These are phyloP conservation scores for Chrysolina oricalcia DNA, from an alignment of 2,888 invertebrate genomes.

Conservation along the genomic window DNA sequence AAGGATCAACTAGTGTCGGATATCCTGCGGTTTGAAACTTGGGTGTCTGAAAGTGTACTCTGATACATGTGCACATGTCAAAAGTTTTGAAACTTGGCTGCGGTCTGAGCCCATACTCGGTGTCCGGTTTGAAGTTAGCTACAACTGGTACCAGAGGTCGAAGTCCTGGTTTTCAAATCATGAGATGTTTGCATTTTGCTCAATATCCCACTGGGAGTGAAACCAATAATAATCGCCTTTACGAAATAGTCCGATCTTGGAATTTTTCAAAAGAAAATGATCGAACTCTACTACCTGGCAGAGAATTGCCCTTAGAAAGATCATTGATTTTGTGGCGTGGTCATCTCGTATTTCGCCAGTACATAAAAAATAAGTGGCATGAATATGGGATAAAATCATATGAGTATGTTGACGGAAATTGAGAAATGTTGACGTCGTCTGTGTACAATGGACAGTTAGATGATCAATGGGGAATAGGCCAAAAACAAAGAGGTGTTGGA, in stretches of 20 bases:
- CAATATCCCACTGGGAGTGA: constrained; percentile 14
- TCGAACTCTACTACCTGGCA: constrained; percentile 12
- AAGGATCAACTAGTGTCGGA: too few relatives aligned
- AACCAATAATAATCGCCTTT: constrained; percentile 29
- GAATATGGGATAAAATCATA: constrained; percentile 50
- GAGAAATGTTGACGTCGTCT: constrained; percentile 50
- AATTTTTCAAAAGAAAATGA: constrained; percentile 15
- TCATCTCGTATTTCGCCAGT: constrained; percentile 6
- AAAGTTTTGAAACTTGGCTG: too few relatives aligned
- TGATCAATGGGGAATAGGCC: constrained; percentile 47
- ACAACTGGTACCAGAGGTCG: too few relatives aligned
- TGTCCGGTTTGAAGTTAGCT: too few relatives aligned
- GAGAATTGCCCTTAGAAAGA: constrained; percentile 49
- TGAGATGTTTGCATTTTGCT: constrained; percentile 42
- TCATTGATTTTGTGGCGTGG: constrained; percentile 3
- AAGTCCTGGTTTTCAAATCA: too few relatives aligned
- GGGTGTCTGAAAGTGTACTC: too few relatives aligned
- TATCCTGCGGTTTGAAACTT: too few relatives aligned
- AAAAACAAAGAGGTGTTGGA: too few relatives aligned
- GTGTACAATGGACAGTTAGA: constrained; percentile 59
- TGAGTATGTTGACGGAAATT: constrained; percentile 62
- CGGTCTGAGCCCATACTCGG: too few relatives aligned
- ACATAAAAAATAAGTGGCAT: constrained; percentile 7
- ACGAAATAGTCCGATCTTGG: constrained; percentile 57
- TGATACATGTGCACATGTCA: too few relatives aligned